Conservation (phyloP, 2,797 vertebrate genomes). For the Acanthornis magna region DNA sequence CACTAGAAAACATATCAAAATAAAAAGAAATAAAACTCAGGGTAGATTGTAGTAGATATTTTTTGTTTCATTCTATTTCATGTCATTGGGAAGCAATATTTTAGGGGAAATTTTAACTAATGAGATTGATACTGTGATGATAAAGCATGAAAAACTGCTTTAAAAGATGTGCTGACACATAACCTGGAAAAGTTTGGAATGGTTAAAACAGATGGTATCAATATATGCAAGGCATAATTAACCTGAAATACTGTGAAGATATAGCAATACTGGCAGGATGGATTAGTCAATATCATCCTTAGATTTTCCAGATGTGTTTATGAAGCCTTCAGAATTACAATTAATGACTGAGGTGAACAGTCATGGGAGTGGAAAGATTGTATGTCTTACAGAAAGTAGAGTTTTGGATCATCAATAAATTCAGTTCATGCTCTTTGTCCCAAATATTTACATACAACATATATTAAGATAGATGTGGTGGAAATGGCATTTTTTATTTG, state of each 20-base stretch:
- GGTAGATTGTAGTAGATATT: neutral
- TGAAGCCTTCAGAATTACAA: neutral
- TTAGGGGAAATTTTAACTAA: neutral
- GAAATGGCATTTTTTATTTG: neutral
- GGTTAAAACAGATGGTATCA: neutral
- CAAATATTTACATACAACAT: neutral
- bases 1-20: neutral
- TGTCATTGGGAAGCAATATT: neutral
- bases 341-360: neutral
- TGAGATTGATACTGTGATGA: neutral
- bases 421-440: neutral
- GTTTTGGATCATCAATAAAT: neutral
- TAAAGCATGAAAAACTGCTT: neutral
- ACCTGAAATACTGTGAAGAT: neutral
- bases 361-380: neutral
- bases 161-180: neutral
- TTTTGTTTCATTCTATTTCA: neutral
- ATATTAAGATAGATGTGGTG: neutral
- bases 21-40: neutral
- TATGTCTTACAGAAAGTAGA: neutral
- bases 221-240: neutral
- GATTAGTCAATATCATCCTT: neutral
- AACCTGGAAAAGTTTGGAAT: neutral
- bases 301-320: neutral
- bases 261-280: neutral